A percentile compares a stretch with the other conserved stretches of the same genome.
These are phyloP conservation scores for Dromiciops gliroides DNA, from an alignment of 2,113 vertebrate genomes.

Conservation along the genomic window DNA sequence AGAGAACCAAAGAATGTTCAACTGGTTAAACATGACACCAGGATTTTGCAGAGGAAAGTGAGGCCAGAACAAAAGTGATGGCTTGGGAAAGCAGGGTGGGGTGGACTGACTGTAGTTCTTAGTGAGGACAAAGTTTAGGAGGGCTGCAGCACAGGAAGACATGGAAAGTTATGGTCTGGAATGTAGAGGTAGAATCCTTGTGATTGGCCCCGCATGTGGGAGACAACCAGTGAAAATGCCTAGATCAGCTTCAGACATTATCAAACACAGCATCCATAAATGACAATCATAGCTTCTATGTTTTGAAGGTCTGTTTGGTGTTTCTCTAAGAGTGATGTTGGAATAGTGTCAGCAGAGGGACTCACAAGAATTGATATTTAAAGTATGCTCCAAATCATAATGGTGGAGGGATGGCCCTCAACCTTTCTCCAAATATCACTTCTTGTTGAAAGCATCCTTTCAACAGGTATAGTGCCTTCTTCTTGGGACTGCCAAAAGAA, in stretches of 20 bases:
- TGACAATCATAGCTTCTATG: neutral
- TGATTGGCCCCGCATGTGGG: neutral
- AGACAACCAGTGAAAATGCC: neutral
- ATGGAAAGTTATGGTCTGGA: neutral
- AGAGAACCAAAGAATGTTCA: neutral
- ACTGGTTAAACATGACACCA: neutral
- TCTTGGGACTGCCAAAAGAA: neutral
- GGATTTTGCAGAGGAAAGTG: neutral
- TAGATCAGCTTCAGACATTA: neutral
- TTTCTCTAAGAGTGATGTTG: no score
- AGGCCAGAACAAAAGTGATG: neutral
- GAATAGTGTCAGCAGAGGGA: neutral
- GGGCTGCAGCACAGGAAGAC: no score
- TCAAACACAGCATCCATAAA: neutral
- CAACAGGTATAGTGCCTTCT: neutral
- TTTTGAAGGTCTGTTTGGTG: neutral
- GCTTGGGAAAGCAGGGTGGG: neutral
- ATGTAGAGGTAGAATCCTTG: neutral
- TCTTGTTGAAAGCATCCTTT: neutral
- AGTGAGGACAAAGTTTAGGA: neutral
- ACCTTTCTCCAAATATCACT: neutral
- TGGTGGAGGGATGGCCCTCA: neutral
- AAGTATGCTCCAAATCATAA: neutral
- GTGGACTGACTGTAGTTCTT: neutral
- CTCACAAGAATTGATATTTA: neutral